Base-by-base conservation (phyloP, 1,140 invertebrate species). In the Choristoneura fumiferana region DNA sequence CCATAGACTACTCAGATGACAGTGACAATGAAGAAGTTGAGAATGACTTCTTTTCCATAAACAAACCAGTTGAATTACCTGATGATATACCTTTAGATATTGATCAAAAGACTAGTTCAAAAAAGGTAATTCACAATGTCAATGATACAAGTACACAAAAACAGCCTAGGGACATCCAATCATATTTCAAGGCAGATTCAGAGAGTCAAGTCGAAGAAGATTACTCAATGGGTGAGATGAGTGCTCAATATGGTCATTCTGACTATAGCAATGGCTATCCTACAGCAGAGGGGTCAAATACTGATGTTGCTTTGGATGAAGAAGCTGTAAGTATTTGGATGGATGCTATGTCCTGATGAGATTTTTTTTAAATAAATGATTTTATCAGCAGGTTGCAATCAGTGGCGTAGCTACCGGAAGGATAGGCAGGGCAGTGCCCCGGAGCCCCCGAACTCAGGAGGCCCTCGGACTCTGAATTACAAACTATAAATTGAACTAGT, bases 21-120 rank as follows among this genome's bases (percentile, higher is more conserved):
- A 90, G 84, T 72, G 88, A 87, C 13, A 84, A 75, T 71, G 91
- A 89, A 5, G 86, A 88, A 17, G 67, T 84, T 17, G 69, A 80
- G 53, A 83, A 79, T 63, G 91, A 92, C 62, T 92, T 91, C 76
- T 92, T 92, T 63, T 91, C 91, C 3, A 80, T 92, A 36, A 88
- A 92, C 58, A 84, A 87, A 69, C 63, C 68, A 10, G 57, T 72
- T 36, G 67, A 77, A 43, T 8, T 73, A 52, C 62, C 71, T 10
- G 72, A 70, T 45, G 75, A 83, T 13, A 22, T 75, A 52, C 73
- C 77, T 9, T 60, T 81, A 55, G 69, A 79, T 58, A 66, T 67
- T 52, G 75, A 78, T 38, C 29, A 39, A 40, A 53, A 65, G 58
- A 36, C 34, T 13, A 33, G 10, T 8, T 29, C 3, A 1, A 52